phyloP scores from a whole-genome alignment of 2,113 vertebrate species.

The Ictidomys tridecemlineatus region DNA sequence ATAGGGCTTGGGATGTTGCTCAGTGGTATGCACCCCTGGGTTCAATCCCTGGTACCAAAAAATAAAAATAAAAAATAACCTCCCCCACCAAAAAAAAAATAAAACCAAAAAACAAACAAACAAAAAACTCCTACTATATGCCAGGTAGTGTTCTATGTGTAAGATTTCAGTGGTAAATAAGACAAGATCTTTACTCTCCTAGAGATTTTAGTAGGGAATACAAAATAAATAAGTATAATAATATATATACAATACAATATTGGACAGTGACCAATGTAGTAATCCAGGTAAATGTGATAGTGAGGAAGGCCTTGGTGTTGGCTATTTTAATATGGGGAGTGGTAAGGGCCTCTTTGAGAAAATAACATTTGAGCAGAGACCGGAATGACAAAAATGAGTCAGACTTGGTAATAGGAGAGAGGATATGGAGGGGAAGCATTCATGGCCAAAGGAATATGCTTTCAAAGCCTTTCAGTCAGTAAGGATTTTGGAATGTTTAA shows the following conservation, averaged over 20 bases:
- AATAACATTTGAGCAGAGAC: too few species aligned
- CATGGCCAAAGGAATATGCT: slow-evolving; percentile 29
- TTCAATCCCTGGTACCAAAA: too few species aligned
- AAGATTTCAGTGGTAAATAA: slow-evolving; percentile 50
- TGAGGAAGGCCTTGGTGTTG: background rate
- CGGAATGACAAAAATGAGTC: background rate
- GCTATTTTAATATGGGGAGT: background rate
- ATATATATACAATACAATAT: slow-evolving; percentile 1
- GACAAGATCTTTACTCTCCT: slow-evolving; percentile 17
- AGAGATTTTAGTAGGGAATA: background rate
- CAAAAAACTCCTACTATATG: background rate
- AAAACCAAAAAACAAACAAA: too few species aligned
- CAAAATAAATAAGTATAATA: slow-evolving; percentile 32
- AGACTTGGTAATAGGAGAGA: background rate
- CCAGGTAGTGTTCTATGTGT: background rate
- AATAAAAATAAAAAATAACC: too few species aligned
- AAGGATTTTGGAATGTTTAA: slow-evolving; percentile 39
- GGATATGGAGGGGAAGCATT: background rate
- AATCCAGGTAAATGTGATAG: background rate
- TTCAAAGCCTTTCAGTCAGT: background rate
- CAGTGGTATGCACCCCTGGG: too few species aligned
- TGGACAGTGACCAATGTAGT: background rate
- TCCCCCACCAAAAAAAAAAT: too few species aligned
- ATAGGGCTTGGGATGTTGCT: too few species aligned
- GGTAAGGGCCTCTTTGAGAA: background rate